phyloP scores from a whole-genome alignment of 2,888 invertebrate species.

The Andrena camellia region DNA sequence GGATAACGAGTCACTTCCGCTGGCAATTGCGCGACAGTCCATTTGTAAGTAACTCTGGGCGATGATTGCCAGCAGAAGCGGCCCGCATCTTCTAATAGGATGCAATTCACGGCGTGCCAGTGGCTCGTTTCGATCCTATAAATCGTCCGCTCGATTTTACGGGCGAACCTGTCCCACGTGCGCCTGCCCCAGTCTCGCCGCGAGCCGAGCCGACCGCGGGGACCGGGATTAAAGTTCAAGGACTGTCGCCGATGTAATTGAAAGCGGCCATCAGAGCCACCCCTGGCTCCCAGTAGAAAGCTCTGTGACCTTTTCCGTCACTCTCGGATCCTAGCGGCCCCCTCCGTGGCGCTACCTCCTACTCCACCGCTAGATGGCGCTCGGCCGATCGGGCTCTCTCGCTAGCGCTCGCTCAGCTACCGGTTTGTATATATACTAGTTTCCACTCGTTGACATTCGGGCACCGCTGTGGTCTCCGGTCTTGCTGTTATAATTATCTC shows the following conservation, averaged over 20 bases:
- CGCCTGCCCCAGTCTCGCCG: background rate
- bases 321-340: no score
- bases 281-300: background rate
- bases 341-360: no score
- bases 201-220: background rate
- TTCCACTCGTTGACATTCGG: no score
- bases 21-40: slow-evolving; percentile 79
- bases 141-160: slow-evolving; percentile 51
- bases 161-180: slow-evolving; percentile 50
- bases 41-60: slow-evolving; percentile 74
- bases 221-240: slow-evolving; percentile 59
- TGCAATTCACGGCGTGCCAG: slow-evolving; percentile 72
- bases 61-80: slow-evolving; percentile 73
- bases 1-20: slow-evolving; percentile 84
- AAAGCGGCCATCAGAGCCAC: slow-evolving; percentile 11
- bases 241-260: slow-evolving; percentile 52
- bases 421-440: no score
- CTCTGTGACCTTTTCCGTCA: slow-evolving; percentile 40
- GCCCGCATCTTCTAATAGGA: slow-evolving; percentile 76
- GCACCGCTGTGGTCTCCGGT: no score
- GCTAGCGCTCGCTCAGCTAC: no score
- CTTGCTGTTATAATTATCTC: no score
- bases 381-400: no score
- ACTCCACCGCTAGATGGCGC: no score
- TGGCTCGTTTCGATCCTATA: slow-evolving; percentile 67